These are phyloP conservation scores for Meriones unguiculatus DNA, from an alignment of 2,113 vertebrate genomes.

Conservation along the genomic window DNA sequence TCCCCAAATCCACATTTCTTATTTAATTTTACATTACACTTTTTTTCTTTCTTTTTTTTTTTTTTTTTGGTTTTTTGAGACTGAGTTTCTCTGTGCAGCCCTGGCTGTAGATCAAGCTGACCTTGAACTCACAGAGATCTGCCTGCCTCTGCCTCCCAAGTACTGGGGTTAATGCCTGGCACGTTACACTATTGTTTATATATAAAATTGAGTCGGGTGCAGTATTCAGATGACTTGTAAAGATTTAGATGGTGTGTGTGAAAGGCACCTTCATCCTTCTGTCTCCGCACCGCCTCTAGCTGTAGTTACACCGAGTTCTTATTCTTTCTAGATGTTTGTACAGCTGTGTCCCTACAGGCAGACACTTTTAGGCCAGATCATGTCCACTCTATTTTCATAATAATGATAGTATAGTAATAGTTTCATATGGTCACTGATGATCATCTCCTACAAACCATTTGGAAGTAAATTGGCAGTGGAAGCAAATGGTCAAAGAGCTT, in stretches of 20 bases:
- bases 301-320: background rate
- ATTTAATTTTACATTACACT: conserved; percentile 53
- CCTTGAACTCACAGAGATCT: background rate
- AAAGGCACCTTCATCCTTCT: accelerated
- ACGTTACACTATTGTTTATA: background rate
- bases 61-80: conserved; percentile 29
- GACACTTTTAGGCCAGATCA: background rate
- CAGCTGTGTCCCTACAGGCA: background rate
- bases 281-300: background rate
- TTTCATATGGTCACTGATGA: conserved; percentile 22
- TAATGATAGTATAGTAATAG: background rate
- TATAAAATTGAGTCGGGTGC: background rate
- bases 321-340: background rate
- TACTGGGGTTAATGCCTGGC: background rate
- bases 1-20: conserved; percentile 61
- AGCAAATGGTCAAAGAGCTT: background rate
- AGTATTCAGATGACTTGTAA: conserved; percentile 16
- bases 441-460: background rate
- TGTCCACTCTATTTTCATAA: conserved; percentile 19
- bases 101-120: background rate
- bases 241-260: background rate
- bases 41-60: conserved; percentile 48
- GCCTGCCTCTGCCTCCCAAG: background rate
- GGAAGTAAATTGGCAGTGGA: conserved; percentile 29
- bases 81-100: background rate